Evolutionary conservation across 2,113 vertebrate species (phyloP).

Genomic region (Clarias macrocephalus): DNA sequence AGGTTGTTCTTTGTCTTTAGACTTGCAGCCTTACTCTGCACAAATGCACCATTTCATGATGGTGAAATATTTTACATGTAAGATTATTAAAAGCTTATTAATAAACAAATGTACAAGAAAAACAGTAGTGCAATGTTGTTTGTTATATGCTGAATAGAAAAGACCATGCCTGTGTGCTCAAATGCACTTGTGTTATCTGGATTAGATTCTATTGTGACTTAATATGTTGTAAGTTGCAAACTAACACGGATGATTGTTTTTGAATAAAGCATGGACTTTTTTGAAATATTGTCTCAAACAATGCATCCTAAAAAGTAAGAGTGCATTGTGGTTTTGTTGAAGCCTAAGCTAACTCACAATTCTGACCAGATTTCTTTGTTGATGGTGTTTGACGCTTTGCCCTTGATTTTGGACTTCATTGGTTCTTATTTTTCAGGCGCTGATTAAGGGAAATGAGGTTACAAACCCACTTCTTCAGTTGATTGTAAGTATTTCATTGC

Average conservation of each 20-base stretch:
- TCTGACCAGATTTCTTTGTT: background rate
- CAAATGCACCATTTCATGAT: background rate
- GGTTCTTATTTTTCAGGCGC: conserved; percentile 60
- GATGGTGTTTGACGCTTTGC: background rate
- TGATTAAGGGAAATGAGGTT: conserved; percentile 62
- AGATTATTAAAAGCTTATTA: too few relatives aligned
- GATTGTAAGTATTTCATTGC: conserved; percentile 64
- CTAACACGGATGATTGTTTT: background rate
- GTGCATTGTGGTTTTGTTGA: background rate
- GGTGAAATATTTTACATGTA: too few relatives aligned
- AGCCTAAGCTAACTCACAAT: background rate
- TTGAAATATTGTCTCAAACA: background rate
- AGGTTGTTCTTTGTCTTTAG: background rate
- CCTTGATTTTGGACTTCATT: background rate
- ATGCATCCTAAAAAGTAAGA: background rate
- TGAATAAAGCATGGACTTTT: background rate
- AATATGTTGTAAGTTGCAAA: background rate
- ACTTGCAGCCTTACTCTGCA: background rate
- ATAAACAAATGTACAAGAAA: too few relatives aligned
- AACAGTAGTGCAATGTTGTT: background rate
- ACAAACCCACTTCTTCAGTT: conserved; percentile 70
- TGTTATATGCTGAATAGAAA: too few relatives aligned
- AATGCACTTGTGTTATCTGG: background rate
- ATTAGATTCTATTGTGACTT: background rate
- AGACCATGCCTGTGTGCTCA: too few relatives aligned